These are phyloP conservation scores for Oryzias woworae DNA, from an alignment of 2,113 vertebrate species.

Conservation along the genomic window DNA sequence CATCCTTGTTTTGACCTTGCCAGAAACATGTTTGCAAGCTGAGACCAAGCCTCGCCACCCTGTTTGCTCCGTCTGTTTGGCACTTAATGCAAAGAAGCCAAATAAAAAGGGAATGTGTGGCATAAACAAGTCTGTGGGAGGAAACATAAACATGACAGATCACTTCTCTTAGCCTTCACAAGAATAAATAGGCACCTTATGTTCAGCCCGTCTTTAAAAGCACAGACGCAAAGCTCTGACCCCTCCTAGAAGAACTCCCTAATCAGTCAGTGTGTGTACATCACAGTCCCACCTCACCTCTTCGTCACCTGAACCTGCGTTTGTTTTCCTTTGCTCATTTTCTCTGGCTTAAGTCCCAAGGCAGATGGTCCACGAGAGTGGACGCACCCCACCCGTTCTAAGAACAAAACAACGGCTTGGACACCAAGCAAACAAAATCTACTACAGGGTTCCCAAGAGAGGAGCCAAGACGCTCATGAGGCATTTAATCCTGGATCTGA, in stretches of 20 bases:
- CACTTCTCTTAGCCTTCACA: slow-evolving; percentile 30
- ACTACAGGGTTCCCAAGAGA: slow-evolving; percentile 31
- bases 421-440: slow-evolving; percentile 66
- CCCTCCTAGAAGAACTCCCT: background rate
- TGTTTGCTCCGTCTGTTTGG: slow-evolving; percentile 39
- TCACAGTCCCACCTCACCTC: slow-evolving; percentile 3
- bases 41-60: slow-evolving; percentile 34
- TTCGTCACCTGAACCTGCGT: slow-evolving; percentile 1
- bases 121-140: slow-evolving; percentile 60
- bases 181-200: slow-evolving; percentile 58
- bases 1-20: slow-evolving; percentile 32
- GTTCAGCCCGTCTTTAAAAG: slow-evolving; percentile 22
- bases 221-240: background rate
- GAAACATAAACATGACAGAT: slow-evolving; percentile 47
- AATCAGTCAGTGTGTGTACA: slow-evolving; percentile 1
- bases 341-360: slow-evolving; percentile 62
- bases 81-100: slow-evolving; percentile 32
- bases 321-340: slow-evolving; percentile 38
- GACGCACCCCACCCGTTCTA: slow-evolving; percentile 62
- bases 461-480: slow-evolving; percentile 8
- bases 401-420: slow-evolving; percentile 46
- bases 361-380: slow-evolving; percentile 68
- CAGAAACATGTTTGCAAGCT: slow-evolving; percentile 25
- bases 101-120: slow-evolving; percentile 39
- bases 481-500: slow-evolving; percentile 49